Evolutionary conservation across 1,140 invertebrate genomes (phyloP), one percentile per base, ranked within the genome.

Genomic region (Drosophila mojavensis): DNA sequence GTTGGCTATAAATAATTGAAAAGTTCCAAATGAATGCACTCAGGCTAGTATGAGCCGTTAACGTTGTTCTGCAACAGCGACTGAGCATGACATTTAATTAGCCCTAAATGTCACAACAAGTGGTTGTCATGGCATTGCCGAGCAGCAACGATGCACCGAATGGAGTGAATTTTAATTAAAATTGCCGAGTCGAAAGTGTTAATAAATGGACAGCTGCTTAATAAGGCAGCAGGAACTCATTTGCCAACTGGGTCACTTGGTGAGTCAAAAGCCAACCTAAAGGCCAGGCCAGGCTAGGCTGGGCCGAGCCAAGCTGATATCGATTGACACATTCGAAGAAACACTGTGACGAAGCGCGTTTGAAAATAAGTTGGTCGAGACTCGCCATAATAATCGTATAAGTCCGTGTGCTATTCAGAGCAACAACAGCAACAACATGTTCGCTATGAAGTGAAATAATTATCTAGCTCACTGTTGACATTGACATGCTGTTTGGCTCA

Each of bases 401-500:
- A 88, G 77, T 74, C 75, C 69, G 69, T 89, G 80, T 88, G 64
- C 56, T 73, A 89, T 89, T 89, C 51, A 78, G 74, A 80, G 61
- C 83, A 88, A 59, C 78, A 53, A 64, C 76, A 51, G 51, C 71
- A 62, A 66, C 67, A 53, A 24, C 20, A 17, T 28, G 26, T 28
- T 43, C 53, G 26, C 33, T 50, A 72, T 50, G 48, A 54, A 59
- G 51, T 33, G 55, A 64, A 51, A 84, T 84, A 89, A 88, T 89
- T 88, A 17, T 17, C 17, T 17, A 83, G 89, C 62, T 89, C 64
- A 69, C 74, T 89, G 77, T 72, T 88, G 83, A 89, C 83, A 88
- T 88, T 88, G 83, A 84, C 80, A 73, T 89, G 77, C 68, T 74
- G 55, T 43, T 48, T 63, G 48, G 51, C 62, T 13, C 71, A 78